Conservation (phyloP, 2,888 invertebrate species). For the Achlya flavicornis region DNA sequence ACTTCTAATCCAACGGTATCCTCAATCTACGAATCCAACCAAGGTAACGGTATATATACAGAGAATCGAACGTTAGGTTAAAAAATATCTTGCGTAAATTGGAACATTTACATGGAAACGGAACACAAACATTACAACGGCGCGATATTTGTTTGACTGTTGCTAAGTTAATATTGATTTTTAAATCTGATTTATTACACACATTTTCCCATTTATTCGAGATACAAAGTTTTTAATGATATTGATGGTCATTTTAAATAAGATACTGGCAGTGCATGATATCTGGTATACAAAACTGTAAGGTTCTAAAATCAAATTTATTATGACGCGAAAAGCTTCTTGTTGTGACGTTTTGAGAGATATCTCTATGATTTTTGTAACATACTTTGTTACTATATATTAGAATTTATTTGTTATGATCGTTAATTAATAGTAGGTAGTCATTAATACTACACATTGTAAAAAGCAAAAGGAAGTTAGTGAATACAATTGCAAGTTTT, state of each 20-base stretch:
- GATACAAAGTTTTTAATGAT: not conserved
- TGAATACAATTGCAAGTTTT: not conserved
- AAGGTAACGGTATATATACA: too few relatives aligned
- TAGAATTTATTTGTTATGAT: constrained; percentile 14
- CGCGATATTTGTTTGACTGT: constrained; percentile 71
- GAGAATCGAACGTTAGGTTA: too few relatives aligned
- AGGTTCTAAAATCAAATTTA: constrained; percentile 54
- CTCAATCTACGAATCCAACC: too few relatives aligned
- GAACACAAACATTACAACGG: constrained; percentile 45
- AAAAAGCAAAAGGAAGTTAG: not conserved
- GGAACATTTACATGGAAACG: constrained; percentile 37
- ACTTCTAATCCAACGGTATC: too few relatives aligned
- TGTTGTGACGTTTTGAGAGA: constrained; percentile 46
- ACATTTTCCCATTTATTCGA: not conserved
- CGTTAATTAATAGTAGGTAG: constrained; percentile 6
- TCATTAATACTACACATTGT: not conserved
- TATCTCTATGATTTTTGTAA: constrained; percentile 45
- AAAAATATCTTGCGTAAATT: constrained; percentile 24
- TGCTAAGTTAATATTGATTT: constrained; percentile 70
- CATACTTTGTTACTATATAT: constrained; percentile 31
- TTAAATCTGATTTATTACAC: constrained; percentile 17
- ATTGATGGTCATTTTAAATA: not conserved
- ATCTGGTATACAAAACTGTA: constrained; percentile 33
- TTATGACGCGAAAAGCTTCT: constrained; percentile 44
- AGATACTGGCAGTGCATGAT: constrained; percentile 33